Conservation (phyloP, 2,113 vertebrate species). For the Prionailurus viverrinus region DNA sequence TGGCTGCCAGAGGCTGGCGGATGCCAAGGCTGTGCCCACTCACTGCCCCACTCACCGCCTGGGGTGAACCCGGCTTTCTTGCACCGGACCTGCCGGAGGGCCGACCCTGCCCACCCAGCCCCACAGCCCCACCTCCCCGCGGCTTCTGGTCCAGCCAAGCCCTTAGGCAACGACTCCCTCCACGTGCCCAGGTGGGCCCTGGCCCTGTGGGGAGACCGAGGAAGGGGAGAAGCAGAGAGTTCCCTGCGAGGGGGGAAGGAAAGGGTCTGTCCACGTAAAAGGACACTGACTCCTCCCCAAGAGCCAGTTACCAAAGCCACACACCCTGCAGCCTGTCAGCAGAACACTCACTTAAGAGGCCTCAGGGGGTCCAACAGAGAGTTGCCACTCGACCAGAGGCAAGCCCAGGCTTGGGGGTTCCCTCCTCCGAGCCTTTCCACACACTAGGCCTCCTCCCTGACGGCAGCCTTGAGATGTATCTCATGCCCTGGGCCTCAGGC, state of each 20-base stretch:
- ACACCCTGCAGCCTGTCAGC: background rate
- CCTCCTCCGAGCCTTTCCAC: background rate
- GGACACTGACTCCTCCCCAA: background rate
- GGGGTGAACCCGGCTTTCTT: background rate
- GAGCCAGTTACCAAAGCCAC: rapidly evolving
- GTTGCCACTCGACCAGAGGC: background rate
- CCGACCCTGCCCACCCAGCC: rapidly evolving
- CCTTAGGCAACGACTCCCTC: background rate
- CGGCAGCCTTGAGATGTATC: background rate
- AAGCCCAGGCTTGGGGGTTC: background rate
- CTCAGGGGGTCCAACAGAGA: rapidly evolving
- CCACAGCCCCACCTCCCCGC: rapidly evolving
- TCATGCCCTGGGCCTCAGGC: background rate
- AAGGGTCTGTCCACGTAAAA: background rate
- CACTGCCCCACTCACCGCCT: background rate
- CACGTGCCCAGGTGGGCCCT: rapidly evolving
- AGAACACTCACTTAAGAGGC: background rate
- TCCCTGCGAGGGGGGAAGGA: background rate
- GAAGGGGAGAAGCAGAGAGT: background rate
- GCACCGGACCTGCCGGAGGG: background rate
- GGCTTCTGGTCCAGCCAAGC: background rate
- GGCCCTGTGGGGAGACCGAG: rapidly evolving
- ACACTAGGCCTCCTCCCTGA: background rate
- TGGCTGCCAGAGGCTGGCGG: background rate
- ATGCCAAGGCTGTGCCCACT: background rate